Conservation (phyloP, 2,888 invertebrate species). For the Andricus curvator region DNA sequence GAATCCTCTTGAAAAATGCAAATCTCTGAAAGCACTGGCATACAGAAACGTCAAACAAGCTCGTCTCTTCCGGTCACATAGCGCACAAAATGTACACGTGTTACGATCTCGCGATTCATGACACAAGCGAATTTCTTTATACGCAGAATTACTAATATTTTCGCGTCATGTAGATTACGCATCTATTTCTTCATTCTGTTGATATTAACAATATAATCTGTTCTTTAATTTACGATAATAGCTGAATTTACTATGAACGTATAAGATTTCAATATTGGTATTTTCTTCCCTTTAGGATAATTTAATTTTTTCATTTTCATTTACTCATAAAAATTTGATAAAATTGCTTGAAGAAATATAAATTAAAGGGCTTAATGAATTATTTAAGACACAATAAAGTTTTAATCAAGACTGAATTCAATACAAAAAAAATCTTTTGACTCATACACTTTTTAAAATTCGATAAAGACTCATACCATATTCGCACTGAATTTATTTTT, state of each 20-base stretch:
- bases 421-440: not conserved
- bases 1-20: constrained; percentile 19
- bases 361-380: not conserved
- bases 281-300: no score
- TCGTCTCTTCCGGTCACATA: not conserved
- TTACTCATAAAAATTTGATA: not conserved
- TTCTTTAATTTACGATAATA: not conserved
- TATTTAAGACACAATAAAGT: not conserved
- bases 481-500: not conserved
- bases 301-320: not conserved
- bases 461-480: no score
- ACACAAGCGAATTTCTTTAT: not conserved
- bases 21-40: not conserved
- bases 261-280: not conserved
- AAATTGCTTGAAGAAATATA: not conserved
- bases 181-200: not conserved
- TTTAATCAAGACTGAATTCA: not conserved
- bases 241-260: not conserved
- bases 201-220: not conserved
- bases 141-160: not conserved
- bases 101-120: constrained; percentile 6
- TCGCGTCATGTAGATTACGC: not conserved
- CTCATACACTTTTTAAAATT: not conserved
- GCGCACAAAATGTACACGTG: constrained; percentile 10
- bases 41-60: constrained; percentile 17